Evolutionary conservation across 2,888 invertebrate species (phyloP), one percentile per base, ranked within the genome.

Genomic region (Chymomyza caudatula): DNA sequence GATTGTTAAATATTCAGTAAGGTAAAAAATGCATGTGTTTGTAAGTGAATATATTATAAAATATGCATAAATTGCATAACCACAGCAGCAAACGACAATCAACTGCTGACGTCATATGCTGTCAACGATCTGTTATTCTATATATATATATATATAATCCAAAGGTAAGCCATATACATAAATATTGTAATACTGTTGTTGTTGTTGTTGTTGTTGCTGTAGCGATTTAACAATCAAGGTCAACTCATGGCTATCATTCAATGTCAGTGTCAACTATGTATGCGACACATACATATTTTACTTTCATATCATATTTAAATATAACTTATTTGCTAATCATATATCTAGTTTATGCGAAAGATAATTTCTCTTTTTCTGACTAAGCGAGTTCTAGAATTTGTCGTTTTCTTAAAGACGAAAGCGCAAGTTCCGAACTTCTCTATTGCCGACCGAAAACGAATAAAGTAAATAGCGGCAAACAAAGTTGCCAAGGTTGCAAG

Each of bases 141-240:
- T 54, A n/a, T 11, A 44, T 19, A 59, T 47, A 59, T 77, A 70
- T 67, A 65, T 65, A 72, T 63, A 76, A 51, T 54, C 42, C 29
- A 61, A 37, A 76, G 72, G 70, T 74, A 65, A 78, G 69, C 69
- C 63, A 74, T 69, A 66, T 76, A 60, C 42, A 62, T 59, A 15
- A 29, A 59, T 22, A 53, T 13, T 47, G 47, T 17, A 47, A 47
- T 47, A 37, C 37, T 37, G 6, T 47, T 17, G 47, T 47, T 19
- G 47, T 17, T 62, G 43, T 22, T 44, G 22, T 49, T 60, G 64
- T 43, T 15, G 55, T 37, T 49, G 54, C 69, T 37, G 55, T 51
- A 25, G 62, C 22, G 15, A 25, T 25, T 37, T 37, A 37, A 13
- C 22, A 43, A 53, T n/a, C 73, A 78, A 78, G 85, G 85, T 63